phyloP scores from a whole-genome alignment of 2,113 vertebrate species.

The Strix uralensis region DNA sequence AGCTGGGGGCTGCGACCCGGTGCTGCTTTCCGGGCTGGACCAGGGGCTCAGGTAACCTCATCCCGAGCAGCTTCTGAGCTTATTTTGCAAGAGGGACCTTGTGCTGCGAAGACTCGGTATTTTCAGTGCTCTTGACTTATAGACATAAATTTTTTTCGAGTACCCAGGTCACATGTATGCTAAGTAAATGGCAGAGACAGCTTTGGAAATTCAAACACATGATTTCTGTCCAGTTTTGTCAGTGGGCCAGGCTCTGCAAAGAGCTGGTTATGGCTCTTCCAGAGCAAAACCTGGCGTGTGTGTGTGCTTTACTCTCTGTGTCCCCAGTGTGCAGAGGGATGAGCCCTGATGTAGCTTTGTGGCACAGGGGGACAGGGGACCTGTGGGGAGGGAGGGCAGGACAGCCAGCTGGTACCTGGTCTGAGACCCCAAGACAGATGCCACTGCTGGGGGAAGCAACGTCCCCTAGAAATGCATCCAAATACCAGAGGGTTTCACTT shows the following conservation, averaged over 20 bases:
- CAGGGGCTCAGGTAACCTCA: background rate
- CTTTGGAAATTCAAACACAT: background rate
- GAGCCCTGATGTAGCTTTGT: background rate
- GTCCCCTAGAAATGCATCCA: background rate
- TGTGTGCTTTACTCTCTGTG: too few relatives aligned
- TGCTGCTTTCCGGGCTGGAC: background rate
- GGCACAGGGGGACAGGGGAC: background rate
- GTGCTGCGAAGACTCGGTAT: background rate
- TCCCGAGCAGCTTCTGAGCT: background rate
- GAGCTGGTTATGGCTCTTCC: background rate
- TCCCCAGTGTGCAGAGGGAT: rapidly evolving
- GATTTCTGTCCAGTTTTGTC: rapidly evolving
- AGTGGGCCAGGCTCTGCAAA: background rate
- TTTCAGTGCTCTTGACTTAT: background rate
- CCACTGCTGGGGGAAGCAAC: background rate
- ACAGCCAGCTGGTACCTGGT: background rate
- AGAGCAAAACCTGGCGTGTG: rapidly evolving
- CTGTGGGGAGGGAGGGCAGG: background rate
- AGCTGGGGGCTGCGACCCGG: background rate
- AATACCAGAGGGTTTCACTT: background rate
- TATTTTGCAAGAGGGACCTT: background rate
- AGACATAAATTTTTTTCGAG: background rate
- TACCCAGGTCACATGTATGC: rapidly evolving
- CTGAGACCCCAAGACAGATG: background rate
- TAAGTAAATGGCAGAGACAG: background rate